Percentiles rank a stretch among this genome's conserved stretches.
Evolutionary conservation across 2,113 vertebrate species (phyloP).

Genomic region (Marcusenius ussheri): DNA sequence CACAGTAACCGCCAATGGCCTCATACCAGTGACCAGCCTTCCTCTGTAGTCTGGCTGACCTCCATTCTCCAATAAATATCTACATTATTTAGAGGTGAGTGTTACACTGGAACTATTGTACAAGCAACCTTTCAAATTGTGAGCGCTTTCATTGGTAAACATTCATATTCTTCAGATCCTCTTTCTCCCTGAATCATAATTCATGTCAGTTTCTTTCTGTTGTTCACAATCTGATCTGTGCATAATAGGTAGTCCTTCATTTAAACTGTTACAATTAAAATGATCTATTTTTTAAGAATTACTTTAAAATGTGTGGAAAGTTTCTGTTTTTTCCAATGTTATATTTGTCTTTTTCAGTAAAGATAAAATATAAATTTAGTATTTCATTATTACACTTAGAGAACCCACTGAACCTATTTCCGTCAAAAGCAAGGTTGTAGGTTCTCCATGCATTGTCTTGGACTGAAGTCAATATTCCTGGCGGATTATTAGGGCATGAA

Average conservation of each 20-base stretch:
- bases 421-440: background rate
- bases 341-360: background rate
- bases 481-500: background rate
- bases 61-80: background rate
- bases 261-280: background rate
- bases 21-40: background rate
- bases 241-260: background rate
- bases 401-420: background rate
- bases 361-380: background rate
- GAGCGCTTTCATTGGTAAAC: background rate
- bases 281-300: background rate
- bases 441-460: background rate
- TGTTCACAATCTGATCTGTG: background rate
- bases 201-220: background rate
- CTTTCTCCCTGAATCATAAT: background rate
- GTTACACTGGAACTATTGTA: background rate
- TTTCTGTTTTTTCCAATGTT: background rate
- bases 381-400: background rate
- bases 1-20: background rate
- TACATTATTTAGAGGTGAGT: background rate
- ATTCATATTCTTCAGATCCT: background rate
- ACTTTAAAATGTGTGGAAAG: background rate
- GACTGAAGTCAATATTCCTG: background rate
- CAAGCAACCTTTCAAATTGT: background rate
- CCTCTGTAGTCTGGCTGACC: background rate